These are phyloP conservation scores for Pangasius krempfi DNA, from an alignment of 2,797 vertebrate genomes.

Conservation along the genomic window DNA sequence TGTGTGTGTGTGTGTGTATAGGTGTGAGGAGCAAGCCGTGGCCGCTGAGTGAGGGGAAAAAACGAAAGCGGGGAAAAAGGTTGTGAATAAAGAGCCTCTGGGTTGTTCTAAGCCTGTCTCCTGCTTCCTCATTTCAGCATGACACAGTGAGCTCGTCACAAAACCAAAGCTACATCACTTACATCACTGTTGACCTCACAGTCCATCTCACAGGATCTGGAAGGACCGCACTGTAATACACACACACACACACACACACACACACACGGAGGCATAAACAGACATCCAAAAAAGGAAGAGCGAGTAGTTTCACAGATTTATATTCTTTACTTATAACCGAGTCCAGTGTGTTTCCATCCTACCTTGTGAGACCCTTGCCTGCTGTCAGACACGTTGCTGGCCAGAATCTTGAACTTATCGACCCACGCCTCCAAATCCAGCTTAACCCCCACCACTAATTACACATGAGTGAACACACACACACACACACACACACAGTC, in stretches of 20 bases:
- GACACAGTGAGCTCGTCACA: too few relatives aligned
- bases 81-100: too few relatives aligned
- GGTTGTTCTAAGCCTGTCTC: too few relatives aligned
- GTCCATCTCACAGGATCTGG: conserved; percentile 97
- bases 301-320: not conserved
- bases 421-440: conserved; percentile 97
- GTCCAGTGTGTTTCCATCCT: not conserved
- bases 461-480: not conserved
- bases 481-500: not conserved
- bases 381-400: conserved; percentile 93
- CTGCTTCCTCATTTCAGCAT: too few relatives aligned
- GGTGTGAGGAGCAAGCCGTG: too few relatives aligned
- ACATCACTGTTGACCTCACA: conserved; percentile 98
- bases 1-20: too few relatives aligned
- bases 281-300: not conserved
- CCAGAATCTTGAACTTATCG: conserved; percentile 98
- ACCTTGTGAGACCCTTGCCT: conserved; percentile 87
- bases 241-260: conserved; percentile 28
- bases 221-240: conserved; percentile 85
- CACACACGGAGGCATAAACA: not conserved
- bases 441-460: conserved; percentile 93
- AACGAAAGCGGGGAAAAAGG: too few relatives aligned
- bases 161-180: conserved; percentile 52
- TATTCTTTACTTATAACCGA: not conserved
- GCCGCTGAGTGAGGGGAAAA: too few relatives aligned